Evolutionary conservation across 2,888 invertebrate genomes (phyloP).

Genomic region (Protula sp.): DNA sequence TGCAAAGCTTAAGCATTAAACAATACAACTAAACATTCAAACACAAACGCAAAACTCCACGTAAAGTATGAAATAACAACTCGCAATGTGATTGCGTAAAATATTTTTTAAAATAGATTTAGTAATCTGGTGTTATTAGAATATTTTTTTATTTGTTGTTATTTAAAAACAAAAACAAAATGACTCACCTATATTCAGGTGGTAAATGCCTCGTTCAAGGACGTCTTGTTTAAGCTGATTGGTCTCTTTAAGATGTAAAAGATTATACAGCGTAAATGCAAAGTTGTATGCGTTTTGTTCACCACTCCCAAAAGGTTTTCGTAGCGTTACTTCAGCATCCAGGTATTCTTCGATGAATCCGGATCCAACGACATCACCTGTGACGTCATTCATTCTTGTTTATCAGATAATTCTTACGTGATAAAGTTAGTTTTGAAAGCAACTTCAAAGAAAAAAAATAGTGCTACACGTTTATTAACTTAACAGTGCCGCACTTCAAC

Average conservation of each 20-base stretch:
- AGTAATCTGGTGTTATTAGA: too few species aligned
- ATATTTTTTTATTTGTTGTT: too few species aligned
- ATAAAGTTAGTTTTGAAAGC: too few species aligned
- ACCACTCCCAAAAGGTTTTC: conserved; percentile 59
- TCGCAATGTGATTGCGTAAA: too few species aligned
- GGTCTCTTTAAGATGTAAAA: conserved; percentile 75
- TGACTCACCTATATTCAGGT: conserved; percentile 65
- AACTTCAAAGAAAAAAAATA: too few species aligned
- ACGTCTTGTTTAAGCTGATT: conserved; percentile 76
- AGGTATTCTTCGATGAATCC: conserved; percentile 54
- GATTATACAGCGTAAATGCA: conserved; percentile 86
- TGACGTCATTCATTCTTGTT: background rate
- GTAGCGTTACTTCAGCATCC: conserved; percentile 51
- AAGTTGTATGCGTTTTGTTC: conserved; percentile 97
- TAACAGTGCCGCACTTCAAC: too few species aligned
- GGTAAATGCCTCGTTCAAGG: conserved; percentile 75
- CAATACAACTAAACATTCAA: too few species aligned
- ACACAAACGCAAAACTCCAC: too few species aligned
- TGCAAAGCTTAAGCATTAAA: conserved; percentile 72
- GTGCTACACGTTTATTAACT: too few species aligned
- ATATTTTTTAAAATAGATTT: too few species aligned
- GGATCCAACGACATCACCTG: conserved; percentile 59
- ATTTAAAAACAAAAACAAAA: background rate
- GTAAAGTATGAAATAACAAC: too few species aligned
- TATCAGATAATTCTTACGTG: too few species aligned